A percentile compares a stretch with the other conserved stretches of the same genome.
These are phyloP conservation scores for Colletes gigas DNA, from an alignment of 1,140 invertebrate genomes.

Conservation along the genomic window DNA sequence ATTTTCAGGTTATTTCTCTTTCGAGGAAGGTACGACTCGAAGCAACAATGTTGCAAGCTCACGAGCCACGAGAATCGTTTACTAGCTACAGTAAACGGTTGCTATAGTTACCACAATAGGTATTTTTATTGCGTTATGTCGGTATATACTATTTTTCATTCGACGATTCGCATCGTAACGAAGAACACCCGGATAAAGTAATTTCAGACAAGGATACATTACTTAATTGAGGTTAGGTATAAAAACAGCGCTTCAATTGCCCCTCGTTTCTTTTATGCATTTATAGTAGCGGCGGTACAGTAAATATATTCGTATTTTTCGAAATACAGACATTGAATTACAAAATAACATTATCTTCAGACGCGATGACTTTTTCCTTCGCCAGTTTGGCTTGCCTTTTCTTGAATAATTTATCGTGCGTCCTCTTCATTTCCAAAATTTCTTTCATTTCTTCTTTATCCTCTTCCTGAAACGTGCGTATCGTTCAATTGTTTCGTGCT, in stretches of 20 bases:
- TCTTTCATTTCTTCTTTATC: constrained; percentile 97
- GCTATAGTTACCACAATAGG: background rate
- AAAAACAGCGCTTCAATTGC: no score
- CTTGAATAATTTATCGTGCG: constrained; percentile 88
- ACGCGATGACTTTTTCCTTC: constrained; percentile 46
- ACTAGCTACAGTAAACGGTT: background rate
- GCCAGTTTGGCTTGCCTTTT: constrained; percentile 82
- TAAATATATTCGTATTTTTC: no score
- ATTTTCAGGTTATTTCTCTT: background rate
- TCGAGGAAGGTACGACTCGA: background rate
- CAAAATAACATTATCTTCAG: background rate
- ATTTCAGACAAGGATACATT: no score
- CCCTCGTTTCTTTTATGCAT: no score
- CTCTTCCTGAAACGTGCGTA: constrained; percentile 85
- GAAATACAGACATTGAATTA: background rate
- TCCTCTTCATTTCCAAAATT: constrained; percentile 93
- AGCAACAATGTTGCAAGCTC: background rate
- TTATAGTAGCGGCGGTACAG: no score
- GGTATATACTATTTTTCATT: no score
- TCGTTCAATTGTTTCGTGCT: background rate
- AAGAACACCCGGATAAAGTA: no score
- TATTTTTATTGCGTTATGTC: background rate
- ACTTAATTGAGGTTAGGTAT: no score
- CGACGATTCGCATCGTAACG: no score
- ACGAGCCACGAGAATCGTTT: background rate